These are phyloP conservation scores for Picus viridis DNA, from an alignment of 2,797 vertebrate species.

Conservation along the genomic window DNA sequence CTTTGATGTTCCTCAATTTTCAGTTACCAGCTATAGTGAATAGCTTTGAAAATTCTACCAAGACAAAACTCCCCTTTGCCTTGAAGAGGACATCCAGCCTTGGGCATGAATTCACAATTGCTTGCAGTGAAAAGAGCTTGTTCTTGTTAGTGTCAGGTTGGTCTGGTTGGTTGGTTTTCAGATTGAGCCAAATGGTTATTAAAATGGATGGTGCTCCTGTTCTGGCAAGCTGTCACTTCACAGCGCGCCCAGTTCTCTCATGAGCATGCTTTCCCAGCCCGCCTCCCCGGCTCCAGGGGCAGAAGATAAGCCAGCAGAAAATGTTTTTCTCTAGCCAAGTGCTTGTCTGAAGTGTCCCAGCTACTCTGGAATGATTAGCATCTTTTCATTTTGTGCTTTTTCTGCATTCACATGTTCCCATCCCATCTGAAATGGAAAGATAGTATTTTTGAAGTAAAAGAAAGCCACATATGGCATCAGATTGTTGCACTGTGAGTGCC, in stretches of 20 bases:
- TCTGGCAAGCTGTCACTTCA: slow-evolving; percentile 67
- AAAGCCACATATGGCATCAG: neutral
- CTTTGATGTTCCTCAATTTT: slow-evolving; percentile 54
- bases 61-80: slow-evolving; percentile 50
- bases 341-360: slow-evolving; percentile 45
- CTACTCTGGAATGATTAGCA: slow-evolving; percentile 36
- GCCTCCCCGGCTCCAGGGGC: neutral
- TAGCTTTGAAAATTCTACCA: slow-evolving; percentile 57
- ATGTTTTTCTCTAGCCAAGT: slow-evolving; percentile 30
- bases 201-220: slow-evolving; percentile 65
- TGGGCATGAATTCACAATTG: slow-evolving; percentile 48
- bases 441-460: neutral
- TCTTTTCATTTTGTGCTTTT: slow-evolving; percentile 10
- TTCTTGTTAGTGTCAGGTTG: slow-evolving; percentile 67
- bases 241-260: neutral
- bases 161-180: slow-evolving; percentile 69
- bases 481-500: neutral
- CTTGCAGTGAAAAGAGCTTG: slow-evolving; percentile 49
- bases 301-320: slow-evolving; percentile 59
- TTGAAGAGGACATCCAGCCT: slow-evolving; percentile 58
- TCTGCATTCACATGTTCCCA: neutral
- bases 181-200: slow-evolving; percentile 70
- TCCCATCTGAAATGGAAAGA: slow-evolving; percentile 32
- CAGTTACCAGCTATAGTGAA: neutral
- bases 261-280: neutral